Evolutionary conservation across 1,140 invertebrate species (phyloP).

Genomic region (Drosophila teissieri): DNA sequence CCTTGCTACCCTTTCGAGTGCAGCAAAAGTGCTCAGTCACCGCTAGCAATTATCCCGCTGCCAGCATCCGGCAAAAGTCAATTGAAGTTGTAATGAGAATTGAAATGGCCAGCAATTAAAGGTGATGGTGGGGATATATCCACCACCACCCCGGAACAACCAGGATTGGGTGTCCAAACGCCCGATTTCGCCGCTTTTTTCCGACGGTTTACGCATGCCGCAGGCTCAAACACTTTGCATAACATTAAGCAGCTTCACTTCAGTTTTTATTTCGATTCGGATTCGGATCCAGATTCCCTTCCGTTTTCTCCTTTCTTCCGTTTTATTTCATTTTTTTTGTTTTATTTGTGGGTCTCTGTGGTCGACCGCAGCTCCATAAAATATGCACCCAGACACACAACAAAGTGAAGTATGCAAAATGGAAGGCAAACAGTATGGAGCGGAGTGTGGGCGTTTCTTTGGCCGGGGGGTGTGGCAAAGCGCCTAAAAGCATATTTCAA

Average conservation of each 20-base stretch:
- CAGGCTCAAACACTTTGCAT: constrained; percentile 81
- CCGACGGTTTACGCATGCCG: constrained; percentile 49
- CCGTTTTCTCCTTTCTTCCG: neutral
- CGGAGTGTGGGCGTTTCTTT: neutral
- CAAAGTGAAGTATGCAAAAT: constrained; percentile 77
- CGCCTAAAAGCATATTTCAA: constrained; percentile 84
- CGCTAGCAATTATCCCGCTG: constrained; percentile 17
- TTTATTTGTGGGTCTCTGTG: constrained; percentile 46
- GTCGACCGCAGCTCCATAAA: constrained; percentile 76
- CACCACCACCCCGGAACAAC: neutral
- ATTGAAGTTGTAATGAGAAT: constrained; percentile 77
- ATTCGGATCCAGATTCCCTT: constrained; percentile 36
- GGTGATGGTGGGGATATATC: constrained; percentile 54
- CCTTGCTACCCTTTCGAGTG: neutral
- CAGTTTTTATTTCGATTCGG: constrained; percentile 50
- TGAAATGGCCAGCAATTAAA: constrained; percentile 82
- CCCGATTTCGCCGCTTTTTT: constrained; percentile 3
- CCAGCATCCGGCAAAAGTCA: constrained; percentile 61
- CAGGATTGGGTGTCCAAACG: constrained; percentile 1
- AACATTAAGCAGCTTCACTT: constrained; percentile 72
- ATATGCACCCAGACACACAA: constrained; percentile 74
- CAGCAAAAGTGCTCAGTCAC: neutral
- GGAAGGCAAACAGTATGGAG: constrained; percentile 17
- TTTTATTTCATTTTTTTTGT: constrained; percentile 16
- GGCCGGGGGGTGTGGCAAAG: constrained; percentile 50